phyloP scores from a whole-genome alignment of 2,888 invertebrate genomes.

The Limnephilus rhombicus region DNA sequence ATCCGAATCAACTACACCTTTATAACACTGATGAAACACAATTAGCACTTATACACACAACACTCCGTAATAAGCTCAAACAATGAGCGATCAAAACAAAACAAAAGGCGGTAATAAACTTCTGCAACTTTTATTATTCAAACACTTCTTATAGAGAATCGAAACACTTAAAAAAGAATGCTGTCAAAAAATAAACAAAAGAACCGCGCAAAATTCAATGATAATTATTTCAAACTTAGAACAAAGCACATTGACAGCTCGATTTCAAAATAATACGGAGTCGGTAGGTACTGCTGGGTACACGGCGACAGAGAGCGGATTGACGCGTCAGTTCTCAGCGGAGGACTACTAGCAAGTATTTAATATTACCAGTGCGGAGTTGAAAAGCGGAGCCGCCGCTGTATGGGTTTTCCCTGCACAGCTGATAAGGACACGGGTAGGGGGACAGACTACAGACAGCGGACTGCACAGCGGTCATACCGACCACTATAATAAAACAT shows the following conservation, averaged over 20 bases:
- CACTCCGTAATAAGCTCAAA: constrained; percentile 8
- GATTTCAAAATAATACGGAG: constrained; percentile 13
- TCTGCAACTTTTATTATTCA: not conserved
- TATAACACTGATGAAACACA: not conserved
- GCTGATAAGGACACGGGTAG: constrained; percentile 60
- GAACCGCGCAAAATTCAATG: not conserved
- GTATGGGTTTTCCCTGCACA: constrained; percentile 57
- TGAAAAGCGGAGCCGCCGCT: constrained; percentile 21
- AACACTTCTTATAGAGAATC: not conserved
- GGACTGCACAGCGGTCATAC: constrained; percentile 33
- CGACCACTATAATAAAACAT: constrained; percentile 6
- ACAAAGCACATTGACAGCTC: constrained; percentile 34
- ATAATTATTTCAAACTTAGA: constrained; percentile 2
- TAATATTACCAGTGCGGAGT: not conserved
- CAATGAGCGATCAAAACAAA: constrained; percentile 34
- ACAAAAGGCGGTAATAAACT: constrained; percentile 25
- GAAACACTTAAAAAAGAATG: not conserved
- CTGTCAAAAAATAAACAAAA: constrained; percentile 24
- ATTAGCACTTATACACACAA: constrained; percentile 21
- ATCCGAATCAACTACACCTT: constrained; percentile 24
- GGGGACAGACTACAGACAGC: constrained; percentile 22
- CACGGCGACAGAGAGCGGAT: not conserved
- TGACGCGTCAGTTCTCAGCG: constrained; percentile 15
- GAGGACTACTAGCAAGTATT: constrained; percentile 34
- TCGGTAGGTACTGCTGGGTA: not conserved